Percentiles rank a stretch among this genome's conserved stretches.
Evolutionary conservation across 2,113 vertebrate genomes (phyloP).

Genomic region (Platanista minor): DNA sequence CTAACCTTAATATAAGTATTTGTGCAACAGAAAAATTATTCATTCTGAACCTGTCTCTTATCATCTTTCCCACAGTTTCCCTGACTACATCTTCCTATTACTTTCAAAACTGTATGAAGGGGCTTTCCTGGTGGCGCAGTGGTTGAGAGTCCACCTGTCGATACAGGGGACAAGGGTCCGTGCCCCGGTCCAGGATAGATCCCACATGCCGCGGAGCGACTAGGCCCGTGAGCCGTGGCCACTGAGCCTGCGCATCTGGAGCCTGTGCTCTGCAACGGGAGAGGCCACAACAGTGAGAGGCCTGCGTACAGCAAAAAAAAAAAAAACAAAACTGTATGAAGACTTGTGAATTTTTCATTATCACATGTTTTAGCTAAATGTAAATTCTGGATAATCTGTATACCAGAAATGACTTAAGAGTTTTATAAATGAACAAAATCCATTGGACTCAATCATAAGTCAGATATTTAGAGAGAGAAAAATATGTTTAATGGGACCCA

Average conservation of each 20-base stretch:
- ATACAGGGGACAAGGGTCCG: too few species aligned
- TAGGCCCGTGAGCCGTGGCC: too few species aligned
- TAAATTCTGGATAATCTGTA: neutral
- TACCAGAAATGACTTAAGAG: neutral
- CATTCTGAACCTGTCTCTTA: neutral
- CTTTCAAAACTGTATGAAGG: neutral
- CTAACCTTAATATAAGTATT: neutral
- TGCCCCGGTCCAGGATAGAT: too few species aligned
- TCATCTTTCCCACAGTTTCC: neutral
- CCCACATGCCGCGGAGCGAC: too few species aligned
- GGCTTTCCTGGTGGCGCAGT: too few species aligned
- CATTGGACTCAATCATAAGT: neutral
- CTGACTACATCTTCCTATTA: neutral
- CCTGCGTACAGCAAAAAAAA: too few species aligned
- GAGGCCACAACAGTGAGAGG: too few species aligned
- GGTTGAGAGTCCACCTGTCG: too few species aligned
- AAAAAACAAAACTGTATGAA: neutral
- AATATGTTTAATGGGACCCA: neutral
- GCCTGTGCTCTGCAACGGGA: too few species aligned
- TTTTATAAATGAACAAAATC: neutral
- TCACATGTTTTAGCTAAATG: neutral
- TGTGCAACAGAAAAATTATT: neutral
- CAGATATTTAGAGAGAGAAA: neutral
- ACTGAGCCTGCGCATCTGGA: too few species aligned
- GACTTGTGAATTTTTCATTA: neutral